A percentile compares a stretch with the other conserved stretches of the same genome.
These are phyloP conservation scores for Danio albolineatus DNA, from an alignment of 2,797 vertebrate species.

Conservation along the genomic window DNA sequence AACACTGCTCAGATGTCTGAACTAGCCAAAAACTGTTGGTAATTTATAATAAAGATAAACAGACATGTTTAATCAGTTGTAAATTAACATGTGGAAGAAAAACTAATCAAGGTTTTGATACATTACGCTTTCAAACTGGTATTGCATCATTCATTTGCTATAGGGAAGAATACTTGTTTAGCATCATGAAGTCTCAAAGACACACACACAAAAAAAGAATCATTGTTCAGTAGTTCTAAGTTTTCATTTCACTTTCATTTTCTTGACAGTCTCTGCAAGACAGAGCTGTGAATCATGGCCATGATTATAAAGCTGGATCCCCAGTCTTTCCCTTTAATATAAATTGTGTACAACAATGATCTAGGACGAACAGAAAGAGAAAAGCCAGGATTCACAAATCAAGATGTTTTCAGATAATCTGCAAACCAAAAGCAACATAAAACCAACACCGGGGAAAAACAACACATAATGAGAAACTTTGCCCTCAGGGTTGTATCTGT, in stretches of 20 bases:
- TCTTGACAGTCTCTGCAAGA: neutral
- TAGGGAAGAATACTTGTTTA: neutral
- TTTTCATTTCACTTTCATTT: neutral
- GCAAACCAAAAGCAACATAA: neutral
- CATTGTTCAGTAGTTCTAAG: neutral
- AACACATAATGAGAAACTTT: constrained; percentile 3
- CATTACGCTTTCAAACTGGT: neutral
- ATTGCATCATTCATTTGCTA: neutral
- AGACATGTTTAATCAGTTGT: neutral
- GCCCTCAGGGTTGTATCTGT: neutral
- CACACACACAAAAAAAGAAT: neutral
- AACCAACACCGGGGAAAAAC: neutral
- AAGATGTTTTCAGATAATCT: neutral
- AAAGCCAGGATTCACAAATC: neutral
- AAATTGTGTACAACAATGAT: constrained; percentile 1
- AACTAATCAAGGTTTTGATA: neutral
- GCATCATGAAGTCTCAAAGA: neutral
- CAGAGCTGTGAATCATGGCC: neutral
- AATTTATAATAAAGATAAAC: neutral
- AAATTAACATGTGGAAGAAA: neutral
- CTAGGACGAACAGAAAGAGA: neutral
- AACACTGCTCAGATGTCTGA: neutral
- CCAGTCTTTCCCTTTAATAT: neutral
- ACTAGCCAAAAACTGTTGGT: neutral
- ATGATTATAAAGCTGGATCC: neutral